These are phyloP conservation scores for Scomberomorus guttatus DNA, from an alignment of 2,797 vertebrate species.

Conservation along the genomic window DNA sequence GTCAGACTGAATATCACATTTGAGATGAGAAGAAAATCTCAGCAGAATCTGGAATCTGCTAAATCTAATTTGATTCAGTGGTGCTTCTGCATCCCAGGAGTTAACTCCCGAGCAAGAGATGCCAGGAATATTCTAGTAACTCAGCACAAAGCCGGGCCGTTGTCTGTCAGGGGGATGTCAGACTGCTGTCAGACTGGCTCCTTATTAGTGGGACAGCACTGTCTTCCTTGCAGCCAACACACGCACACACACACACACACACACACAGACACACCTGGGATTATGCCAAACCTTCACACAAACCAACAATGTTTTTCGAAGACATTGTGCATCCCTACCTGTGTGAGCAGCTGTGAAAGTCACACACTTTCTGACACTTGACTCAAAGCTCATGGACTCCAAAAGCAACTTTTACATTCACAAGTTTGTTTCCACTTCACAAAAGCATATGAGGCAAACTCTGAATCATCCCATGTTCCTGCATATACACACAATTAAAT, in stretches of 20 bases:
- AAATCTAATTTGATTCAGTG: conserved; percentile 68
- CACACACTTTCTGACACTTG: conserved; percentile 26
- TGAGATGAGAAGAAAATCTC: conserved; percentile 25
- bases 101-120: conserved; percentile 70
- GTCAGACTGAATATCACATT: conserved; percentile 48
- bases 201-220: conserved; percentile 71
- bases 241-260: conserved; percentile 40
- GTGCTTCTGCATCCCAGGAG: conserved; percentile 59
- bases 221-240: conserved; percentile 50
- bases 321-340: conserved; percentile 47
- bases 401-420: conserved; percentile 32
- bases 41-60: conserved; percentile 54
- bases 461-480: not conserved
- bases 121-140: conserved; percentile 72
- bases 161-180: conserved; percentile 78
- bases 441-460: conserved; percentile 18
- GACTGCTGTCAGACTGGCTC: conserved; percentile 65
- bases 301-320: conserved; percentile 39
- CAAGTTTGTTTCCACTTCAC: conserved; percentile 4
- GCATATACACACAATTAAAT: not conserved
- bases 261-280: conserved; percentile 49
- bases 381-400: not conserved
- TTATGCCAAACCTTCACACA: conserved; percentile 29
- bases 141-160: conserved; percentile 72
- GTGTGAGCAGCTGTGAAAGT: conserved; percentile 39